A percentile compares a stretch with the other conserved stretches of the same genome.
phyloP scores from a whole-genome alignment of 23 tunicate species.

The Corella eumyota region DNA sequence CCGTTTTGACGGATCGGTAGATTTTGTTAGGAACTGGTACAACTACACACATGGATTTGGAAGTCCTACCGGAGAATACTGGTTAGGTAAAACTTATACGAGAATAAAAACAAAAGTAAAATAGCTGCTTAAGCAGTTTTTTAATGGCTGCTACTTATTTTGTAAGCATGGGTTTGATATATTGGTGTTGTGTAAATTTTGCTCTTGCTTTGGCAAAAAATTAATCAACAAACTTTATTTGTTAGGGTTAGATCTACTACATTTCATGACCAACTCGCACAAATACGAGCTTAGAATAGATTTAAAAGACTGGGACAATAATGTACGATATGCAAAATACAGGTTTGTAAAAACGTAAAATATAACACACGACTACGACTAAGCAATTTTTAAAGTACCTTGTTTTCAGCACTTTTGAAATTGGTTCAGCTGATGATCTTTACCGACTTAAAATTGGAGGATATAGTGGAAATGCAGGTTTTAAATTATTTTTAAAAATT shows the following conservation, averaged over 20 bases:
- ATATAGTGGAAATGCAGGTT: constrained; percentile 34
- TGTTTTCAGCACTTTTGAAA: constrained; percentile 9
- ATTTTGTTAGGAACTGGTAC: constrained; percentile 24
- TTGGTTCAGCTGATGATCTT: constrained; percentile 5
- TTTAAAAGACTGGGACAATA: constrained; percentile 12
- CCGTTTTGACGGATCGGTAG: constrained; percentile 23
- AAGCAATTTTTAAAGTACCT: background rate
- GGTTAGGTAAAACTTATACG: constrained; percentile 45
- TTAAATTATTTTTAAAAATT: too few relatives aligned
- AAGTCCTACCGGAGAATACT: constrained; percentile 11
- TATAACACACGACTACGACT: too few relatives aligned
- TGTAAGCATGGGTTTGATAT: too few relatives aligned
- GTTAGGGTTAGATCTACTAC: constrained; percentile 17
- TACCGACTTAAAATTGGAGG: constrained; percentile 19
- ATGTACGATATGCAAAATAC: constrained; percentile 22
- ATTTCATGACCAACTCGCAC: constrained; percentile 5
- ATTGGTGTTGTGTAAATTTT: too few relatives aligned
- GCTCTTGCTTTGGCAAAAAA: too few relatives aligned
- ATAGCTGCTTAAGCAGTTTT: too few relatives aligned
- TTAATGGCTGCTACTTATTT: too few relatives aligned
- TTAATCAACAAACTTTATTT: too few relatives aligned
- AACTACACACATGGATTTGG: constrained; percentile 30
- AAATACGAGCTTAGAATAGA: constrained; percentile 14
- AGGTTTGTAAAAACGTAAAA: too few relatives aligned
- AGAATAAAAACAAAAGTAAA: too few relatives aligned